A percentile compares a stretch with the other conserved stretches of the same genome.
Evolutionary conservation across 2,888 invertebrate species (phyloP).

Genomic region (Drosophila testacea): DNA sequence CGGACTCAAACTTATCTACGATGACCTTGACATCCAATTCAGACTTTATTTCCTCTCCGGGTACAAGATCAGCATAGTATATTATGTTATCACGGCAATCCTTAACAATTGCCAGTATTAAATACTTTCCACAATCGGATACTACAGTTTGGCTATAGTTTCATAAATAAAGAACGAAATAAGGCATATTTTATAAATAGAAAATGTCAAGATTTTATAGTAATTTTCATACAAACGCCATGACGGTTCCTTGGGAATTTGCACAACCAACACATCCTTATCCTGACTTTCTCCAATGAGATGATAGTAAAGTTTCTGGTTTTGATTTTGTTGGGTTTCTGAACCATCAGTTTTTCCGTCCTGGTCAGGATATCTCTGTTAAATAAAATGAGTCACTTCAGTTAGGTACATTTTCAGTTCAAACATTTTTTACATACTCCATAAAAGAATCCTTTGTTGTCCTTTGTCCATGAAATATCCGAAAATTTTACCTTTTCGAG

Average conservation of each 20-base stretch:
- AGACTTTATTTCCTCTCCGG: slow-evolving; percentile 88
- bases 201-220: background rate
- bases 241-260: slow-evolving; percentile 96
- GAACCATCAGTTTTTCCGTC: slow-evolving; percentile 95
- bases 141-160: slow-evolving; percentile 91
- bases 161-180: background rate
- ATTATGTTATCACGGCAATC: slow-evolving; percentile 97
- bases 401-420: background rate
- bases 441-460: slow-evolving; percentile 97
- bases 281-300: slow-evolving; percentile 93
- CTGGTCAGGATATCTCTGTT: slow-evolving; percentile 92
- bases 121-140: slow-evolving; percentile 95
- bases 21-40: slow-evolving; percentile 91
- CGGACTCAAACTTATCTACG: slow-evolving; percentile 95
- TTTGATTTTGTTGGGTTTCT: slow-evolving; percentile 93
- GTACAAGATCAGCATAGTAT: slow-evolving; percentile 92
- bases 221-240: slow-evolving; percentile 92
- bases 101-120: slow-evolving; percentile 92
- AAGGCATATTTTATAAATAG: background rate
- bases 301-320: slow-evolving; percentile 98
- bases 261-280: slow-evolving; percentile 94
- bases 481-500: slow-evolving; percentile 97
- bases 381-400: background rate
- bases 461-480: slow-evolving; percentile 96
- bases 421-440: slow-evolving; percentile 87